Conservation (phyloP, 2,113 vertebrate species). For the Chloroceryle aenea region DNA sequence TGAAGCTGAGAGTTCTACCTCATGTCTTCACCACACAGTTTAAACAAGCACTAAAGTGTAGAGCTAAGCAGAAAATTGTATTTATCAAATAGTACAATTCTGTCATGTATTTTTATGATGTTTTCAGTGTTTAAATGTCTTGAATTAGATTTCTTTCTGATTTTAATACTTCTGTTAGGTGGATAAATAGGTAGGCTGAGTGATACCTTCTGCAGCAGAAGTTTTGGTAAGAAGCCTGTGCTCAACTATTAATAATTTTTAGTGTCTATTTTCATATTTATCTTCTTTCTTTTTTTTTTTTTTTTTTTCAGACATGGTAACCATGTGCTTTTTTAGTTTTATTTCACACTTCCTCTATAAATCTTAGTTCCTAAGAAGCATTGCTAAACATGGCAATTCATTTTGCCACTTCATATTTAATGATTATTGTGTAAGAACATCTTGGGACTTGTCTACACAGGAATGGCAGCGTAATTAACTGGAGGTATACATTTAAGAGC, state of each 20-base stretch:
- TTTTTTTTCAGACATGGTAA: not conserved
- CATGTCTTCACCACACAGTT: not conserved
- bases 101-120: not conserved
- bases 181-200: not conserved
- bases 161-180: not conserved
- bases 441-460: conserved; percentile 22
- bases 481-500: not conserved
- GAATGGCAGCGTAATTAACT: not conserved
- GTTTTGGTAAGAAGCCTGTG: not conserved
- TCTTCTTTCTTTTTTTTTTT: not conserved
- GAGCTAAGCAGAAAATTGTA: not conserved
- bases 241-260: not conserved
- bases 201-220: not conserved
- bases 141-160: not conserved
- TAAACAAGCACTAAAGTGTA: not conserved
- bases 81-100: not conserved
- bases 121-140: not conserved
- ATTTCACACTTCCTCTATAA: conserved; percentile 8
- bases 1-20: not conserved
- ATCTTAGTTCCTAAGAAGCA: not conserved
- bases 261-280: not conserved
- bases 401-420: conserved; percentile 22
- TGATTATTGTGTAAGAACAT: not conserved
- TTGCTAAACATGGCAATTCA: conserved; percentile 21
- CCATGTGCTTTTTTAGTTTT: not conserved